phyloP scores from a whole-genome alignment of 2,113 vertebrate species.

The Poeciliopsis turrubarensis region DNA sequence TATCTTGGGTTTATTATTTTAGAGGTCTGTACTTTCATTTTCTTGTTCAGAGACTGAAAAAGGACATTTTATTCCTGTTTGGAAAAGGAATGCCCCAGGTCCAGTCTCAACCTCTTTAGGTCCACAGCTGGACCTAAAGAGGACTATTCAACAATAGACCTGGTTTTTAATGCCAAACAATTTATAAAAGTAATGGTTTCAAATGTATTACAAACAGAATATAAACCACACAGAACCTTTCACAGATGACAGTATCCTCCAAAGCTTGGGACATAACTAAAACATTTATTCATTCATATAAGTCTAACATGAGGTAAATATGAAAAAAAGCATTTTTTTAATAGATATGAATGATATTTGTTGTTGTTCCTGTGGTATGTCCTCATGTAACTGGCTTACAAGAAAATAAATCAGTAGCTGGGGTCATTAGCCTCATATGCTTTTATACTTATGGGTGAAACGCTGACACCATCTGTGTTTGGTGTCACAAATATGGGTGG shows the following conservation, averaged over 20 bases:
- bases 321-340: no score
- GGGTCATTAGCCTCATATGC: neutral
- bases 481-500: neutral
- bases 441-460: neutral
- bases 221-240: neutral
- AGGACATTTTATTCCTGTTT: no score
- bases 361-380: neutral
- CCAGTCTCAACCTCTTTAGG: no score
- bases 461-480: neutral
- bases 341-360: neutral
- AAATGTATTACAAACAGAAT: no score
- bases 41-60: no score
- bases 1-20: no score
- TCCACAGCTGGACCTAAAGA: neutral
- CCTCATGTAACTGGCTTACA: neutral
- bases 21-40: no score
- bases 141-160: neutral
- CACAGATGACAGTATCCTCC: no score
- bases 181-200: neutral
- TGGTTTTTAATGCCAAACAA: neutral
- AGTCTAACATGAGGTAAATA: no score
- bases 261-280: no score
- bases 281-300: no score
- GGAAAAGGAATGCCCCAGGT: no score
- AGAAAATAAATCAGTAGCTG: neutral